Evolutionary conservation across 1,140 invertebrate species (phyloP).

Genomic region (Papilio polytes): DNA sequence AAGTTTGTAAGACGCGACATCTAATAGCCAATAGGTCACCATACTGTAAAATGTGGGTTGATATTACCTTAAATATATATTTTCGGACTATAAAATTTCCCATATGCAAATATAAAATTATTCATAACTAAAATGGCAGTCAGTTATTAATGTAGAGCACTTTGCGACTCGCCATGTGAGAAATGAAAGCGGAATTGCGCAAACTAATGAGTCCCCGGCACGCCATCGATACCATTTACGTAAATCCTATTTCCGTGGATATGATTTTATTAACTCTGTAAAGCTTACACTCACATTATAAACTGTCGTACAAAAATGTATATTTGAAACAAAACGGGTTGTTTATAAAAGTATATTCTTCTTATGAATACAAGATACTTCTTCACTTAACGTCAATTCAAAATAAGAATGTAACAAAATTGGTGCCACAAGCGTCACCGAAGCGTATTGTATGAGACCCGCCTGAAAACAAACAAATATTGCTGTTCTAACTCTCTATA

Average conservation of each 20-base stretch:
- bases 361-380: no score
- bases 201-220: not conserved
- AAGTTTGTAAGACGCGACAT: not conserved
- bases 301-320: no score
- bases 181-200: slow-evolving; percentile 5
- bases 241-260: not conserved
- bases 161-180: slow-evolving; percentile 9
- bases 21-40: not conserved
- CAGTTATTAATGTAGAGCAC: slow-evolving; percentile 17
- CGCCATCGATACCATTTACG: not conserved
- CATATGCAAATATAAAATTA: slow-evolving; percentile 13
- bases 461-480: no score
- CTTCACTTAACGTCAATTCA: no score
- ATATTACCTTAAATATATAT: not conserved
- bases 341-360: no score
- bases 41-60: not conserved
- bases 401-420: no score
- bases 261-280: slow-evolving; percentile 4
- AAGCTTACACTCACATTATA: not conserved
- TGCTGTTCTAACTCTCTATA: no score
- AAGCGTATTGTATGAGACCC: no score
- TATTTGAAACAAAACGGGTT: no score
- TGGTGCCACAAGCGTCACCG: no score
- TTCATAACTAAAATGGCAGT: slow-evolving; percentile 2
- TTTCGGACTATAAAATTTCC: not conserved